Base-by-base conservation (phyloP, 2,888 invertebrate species). In the Rugalucina vietnamica region DNA sequence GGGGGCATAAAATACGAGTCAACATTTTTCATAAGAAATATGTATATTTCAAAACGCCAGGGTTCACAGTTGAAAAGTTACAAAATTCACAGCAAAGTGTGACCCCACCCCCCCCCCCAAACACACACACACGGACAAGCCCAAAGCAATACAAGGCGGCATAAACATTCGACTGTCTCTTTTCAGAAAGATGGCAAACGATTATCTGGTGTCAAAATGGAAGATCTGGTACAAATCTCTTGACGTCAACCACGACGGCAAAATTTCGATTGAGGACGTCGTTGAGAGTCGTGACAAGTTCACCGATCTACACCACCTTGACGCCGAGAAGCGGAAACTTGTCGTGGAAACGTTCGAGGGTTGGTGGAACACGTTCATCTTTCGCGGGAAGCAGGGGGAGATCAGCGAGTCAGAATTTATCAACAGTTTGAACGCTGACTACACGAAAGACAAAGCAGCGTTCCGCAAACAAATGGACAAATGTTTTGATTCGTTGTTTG, bases 221-320 rank as follows among this genome's bases (percentile, higher is more conserved):
- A 90, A 87, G 69, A 74, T 89, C 54, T 90, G 90, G 90, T 89
- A 89, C 85, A 87, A 84, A 18, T 88, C 89, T n/a, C 82, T 90
- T 14, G 90, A 90, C 43, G 90, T 90, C 65, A 90, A 90, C 82
- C 90, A 90, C 36, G 90, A 90, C 73, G 90, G 90, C 0, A 89
- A 82, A 54, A 89, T 90, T 71, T 90, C 90, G 27, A 87, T 90
- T 14, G 90, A 86, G 49, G 90, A 90, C 57, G 89, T 88, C 1
- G 89, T 87, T 32, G 90, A 90, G 54, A 89, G 89, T 69, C 81
- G 90, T 69, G 82, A 76, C 43, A 89, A 90, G 77, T 90, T 90
- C 39, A 76, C 88, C 29, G 88, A 88, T 14, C 78, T 90, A 8
- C 88, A 89, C 70, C 70, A 89, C 29, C 77, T 90, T 10, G 85